Conservation (phyloP, 2,888 invertebrate species). For the Apeira syringaria region DNA sequence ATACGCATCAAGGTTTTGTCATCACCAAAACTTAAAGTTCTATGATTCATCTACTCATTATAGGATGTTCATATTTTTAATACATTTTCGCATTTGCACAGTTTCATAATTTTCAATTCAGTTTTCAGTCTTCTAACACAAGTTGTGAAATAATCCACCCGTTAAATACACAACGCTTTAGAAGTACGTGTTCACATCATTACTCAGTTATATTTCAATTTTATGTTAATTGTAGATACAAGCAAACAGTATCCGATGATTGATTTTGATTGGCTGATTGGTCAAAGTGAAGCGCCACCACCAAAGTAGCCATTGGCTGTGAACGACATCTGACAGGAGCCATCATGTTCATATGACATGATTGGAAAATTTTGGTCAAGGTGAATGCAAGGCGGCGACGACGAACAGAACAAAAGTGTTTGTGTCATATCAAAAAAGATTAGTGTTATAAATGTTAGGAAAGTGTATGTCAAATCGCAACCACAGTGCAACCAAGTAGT, state of each 20-base stretch:
- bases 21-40: too few species aligned
- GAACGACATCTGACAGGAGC: slow-evolving; percentile 12
- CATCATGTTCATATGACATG: slow-evolving; percentile 38
- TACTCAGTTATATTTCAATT: slow-evolving; percentile 59
- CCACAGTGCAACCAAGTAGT: too few species aligned
- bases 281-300: slow-evolving; percentile 71
- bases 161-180: slow-evolving; percentile 15
- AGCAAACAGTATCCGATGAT: slow-evolving; percentile 82
- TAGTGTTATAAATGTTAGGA: slow-evolving; percentile 2
- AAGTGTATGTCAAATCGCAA: too few species aligned
- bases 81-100: too few species aligned
- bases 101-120: too few species aligned
- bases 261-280: slow-evolving; percentile 83
- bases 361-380: slow-evolving; percentile 58
- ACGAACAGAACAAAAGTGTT: slow-evolving; percentile 37
- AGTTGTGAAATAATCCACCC: slow-evolving; percentile 14
- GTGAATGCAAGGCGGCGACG: slow-evolving; percentile 42
- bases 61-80: too few species aligned
- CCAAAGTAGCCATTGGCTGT: slow-evolving; percentile 63
- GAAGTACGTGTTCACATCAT: slow-evolving; percentile 10
- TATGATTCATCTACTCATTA: too few species aligned
- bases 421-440: slow-evolving; percentile 13
- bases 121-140: too few species aligned
- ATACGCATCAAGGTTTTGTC: too few species aligned
- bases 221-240: slow-evolving; percentile 82